Evolutionary conservation across 1,140 invertebrate species (phyloP), one percentile per base, ranked within the genome.

Genomic region (Belonocnema kinseyi): DNA sequence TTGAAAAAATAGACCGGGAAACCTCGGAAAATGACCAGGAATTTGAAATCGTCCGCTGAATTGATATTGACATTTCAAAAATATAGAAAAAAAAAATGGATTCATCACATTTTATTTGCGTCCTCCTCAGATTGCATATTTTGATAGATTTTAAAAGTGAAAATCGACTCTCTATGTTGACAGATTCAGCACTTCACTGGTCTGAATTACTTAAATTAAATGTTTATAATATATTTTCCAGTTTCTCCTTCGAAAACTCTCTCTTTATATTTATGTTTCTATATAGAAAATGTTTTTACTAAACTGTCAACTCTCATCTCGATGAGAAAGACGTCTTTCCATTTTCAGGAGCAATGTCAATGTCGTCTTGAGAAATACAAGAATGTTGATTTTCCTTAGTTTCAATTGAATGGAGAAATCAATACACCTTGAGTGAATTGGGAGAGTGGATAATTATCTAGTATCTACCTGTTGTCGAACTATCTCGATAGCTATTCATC

Each of bases 141-240:
- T 66, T 4, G 13, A 7, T 26, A 11, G 1, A 13, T 33, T 66
- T 10, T 26, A 66, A 66, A 66, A 26, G 26, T 61, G 21, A 66
- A 66, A 66, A 33, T 61, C 33, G 11, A 1, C 58, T 61, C 58
- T 61, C 58, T 3, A 26, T 21, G 58, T 61, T 61, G 58, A 61
- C 58, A 61, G 58, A 61, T 61, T 61, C 58, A 12, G 33, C 58
- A 61, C 33, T 61, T 61, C 58, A 61, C 58, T 66, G 58, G 26
- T 66, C 58, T 66, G 21, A 66, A 66, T 66, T 26, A 14, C 26
- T 66, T 40, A 3, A 33, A 16, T 66, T 66, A 66, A 26, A 8
- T 66, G 40, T 14, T 66, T 66, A n/a, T 66, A 66, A 66, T 40
- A 66, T 46, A 13, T 12, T 66, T 66, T 40, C 33, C 16, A 66